phyloP scores from a whole-genome alignment of 2,113 vertebrate genomes.

The Sakesphorus luctuosus region DNA sequence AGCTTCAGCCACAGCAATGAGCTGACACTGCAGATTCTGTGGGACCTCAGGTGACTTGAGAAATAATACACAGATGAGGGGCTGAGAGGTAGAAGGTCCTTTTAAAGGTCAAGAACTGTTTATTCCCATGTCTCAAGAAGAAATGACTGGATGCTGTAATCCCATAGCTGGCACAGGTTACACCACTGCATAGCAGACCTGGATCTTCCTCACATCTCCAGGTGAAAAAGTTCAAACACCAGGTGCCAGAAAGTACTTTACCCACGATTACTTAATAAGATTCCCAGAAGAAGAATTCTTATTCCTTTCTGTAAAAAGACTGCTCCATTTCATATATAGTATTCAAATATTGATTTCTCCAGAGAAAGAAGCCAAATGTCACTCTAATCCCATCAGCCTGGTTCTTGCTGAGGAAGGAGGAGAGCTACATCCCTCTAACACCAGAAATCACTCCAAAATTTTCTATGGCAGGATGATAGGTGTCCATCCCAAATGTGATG shows the following conservation, averaged over 20 bases:
- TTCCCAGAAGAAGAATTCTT: not conserved
- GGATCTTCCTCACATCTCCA: fast-evolving
- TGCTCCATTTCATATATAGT: not conserved
- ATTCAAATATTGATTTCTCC: not conserved
- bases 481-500: not conserved
- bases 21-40: not conserved
- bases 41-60: not conserved
- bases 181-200: not conserved
- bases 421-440: not conserved
- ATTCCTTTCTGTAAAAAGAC: not conserved
- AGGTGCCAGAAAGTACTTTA: not conserved
- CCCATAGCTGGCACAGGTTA: not conserved
- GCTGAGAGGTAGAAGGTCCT: not conserved
- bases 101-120: not conserved
- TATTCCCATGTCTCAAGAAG: not conserved
- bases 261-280: not conserved
- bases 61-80: not conserved
- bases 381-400: not conserved
- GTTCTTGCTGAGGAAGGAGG: not conserved
- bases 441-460: not conserved
- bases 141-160: not conserved
- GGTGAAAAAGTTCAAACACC: not conserved
- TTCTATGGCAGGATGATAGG: not conserved
- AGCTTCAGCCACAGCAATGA: not conserved
- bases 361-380: not conserved